These are phyloP conservation scores for Malaclemys terrapin DNA, from an alignment of 2,113 vertebrate species.

Conservation along the genomic window DNA sequence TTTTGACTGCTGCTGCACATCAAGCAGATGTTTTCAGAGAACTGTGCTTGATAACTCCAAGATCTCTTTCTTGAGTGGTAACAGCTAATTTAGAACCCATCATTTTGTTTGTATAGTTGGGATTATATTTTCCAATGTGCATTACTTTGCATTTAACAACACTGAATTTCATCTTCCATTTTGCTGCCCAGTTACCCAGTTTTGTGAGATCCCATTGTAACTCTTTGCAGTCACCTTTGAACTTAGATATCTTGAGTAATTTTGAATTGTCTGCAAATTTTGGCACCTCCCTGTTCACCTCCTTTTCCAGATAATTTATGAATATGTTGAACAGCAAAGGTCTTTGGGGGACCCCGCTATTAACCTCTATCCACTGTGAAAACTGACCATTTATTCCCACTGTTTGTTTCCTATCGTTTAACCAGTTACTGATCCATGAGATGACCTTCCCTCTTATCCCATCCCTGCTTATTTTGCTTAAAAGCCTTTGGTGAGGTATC, in stretches of 20 bases:
- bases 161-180: neutral
- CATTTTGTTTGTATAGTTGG: neutral
- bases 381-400: neutral
- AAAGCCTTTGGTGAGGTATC: too few species aligned
- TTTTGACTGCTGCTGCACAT: neutral
- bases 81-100: neutral
- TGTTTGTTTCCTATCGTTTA: neutral
- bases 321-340: neutral
- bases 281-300: neutral
- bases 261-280: neutral
- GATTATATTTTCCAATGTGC: neutral
- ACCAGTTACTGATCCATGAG: neutral
- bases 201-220: neutral
- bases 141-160: neutral
- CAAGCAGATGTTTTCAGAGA: neutral
- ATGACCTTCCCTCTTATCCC: neutral
- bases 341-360: neutral
- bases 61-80: neutral
- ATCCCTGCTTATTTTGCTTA: neutral
- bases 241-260: neutral
- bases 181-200: neutral
- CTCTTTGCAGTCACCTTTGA: neutral
- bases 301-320: neutral
- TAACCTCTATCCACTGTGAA: neutral
- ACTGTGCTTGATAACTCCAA: neutral